Percentiles rank a stretch among this genome's conserved stretches.
Conservation (phyloP, 2,888 invertebrate species). For the Nebria brevicollis region DNA sequence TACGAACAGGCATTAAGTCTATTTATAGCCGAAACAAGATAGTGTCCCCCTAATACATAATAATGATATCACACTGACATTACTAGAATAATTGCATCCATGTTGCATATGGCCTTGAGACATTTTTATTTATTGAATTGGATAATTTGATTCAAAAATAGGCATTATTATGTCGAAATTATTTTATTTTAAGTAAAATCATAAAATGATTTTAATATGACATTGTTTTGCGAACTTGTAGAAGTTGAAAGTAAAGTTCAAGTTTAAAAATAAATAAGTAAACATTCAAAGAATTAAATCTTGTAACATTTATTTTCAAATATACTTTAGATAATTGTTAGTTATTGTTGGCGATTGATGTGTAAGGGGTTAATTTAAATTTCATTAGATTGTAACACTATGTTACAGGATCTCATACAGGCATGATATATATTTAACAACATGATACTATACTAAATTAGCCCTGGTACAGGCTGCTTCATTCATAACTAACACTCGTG, state of each 20-base stretch:
- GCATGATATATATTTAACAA: neutral
- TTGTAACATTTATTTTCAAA: no score
- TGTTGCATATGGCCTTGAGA: neutral
- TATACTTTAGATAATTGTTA: neutral
- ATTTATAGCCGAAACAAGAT: conserved; percentile 14
- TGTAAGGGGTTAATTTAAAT: neutral
- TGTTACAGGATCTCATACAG: neutral
- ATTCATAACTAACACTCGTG: neutral
- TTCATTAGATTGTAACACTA: neutral
- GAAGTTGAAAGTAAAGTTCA: no score
- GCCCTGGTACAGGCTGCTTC: neutral
- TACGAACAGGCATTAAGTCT: conserved; percentile 14
- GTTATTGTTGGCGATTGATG: neutral
- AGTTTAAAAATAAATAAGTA: no score
- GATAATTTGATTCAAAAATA: neutral
- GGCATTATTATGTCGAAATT: no score
- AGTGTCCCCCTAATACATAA: neutral
- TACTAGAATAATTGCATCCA: neutral
- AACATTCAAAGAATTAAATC: no score
- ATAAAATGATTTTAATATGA: no score
- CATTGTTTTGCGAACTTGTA: no score
- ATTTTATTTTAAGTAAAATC: no score
- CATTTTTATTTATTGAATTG: neutral
- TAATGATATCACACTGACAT: neutral
- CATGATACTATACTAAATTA: neutral